Base-by-base conservation (phyloP, 2,113 vertebrate genomes). In the Cyprinodon variegatus region DNA sequence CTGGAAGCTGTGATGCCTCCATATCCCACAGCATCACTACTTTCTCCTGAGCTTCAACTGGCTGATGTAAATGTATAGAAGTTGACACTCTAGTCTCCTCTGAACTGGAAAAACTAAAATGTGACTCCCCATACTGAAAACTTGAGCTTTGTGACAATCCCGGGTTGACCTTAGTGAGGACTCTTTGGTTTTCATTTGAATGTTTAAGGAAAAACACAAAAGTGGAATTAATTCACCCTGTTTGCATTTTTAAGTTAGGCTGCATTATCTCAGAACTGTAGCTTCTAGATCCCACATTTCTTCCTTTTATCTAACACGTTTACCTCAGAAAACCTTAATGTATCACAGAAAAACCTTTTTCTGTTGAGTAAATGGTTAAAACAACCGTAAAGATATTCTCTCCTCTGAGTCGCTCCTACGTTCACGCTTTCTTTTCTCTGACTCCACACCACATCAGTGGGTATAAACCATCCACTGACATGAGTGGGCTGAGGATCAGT, bases 401-500 rank as follows among this genome's bases (percentile, higher is more conserved):
- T 57, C 41, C 39, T 22, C 10, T 17, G 50, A 63, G 10, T 40
- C 76, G 68, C 63, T 80, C 71, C 9, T 41, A 57, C 14, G n/a
- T 46, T 37, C 41, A 46, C 6, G 36, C 36, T 77, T 76, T 63
- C 60, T 65, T 53, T 14, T 66, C 14, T 70, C 38, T 65, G 20
- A 53, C 40, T 74, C 22, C 40, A 53, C 70, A 63, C 40, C 13
- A 60, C 73, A 57, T 68, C 61, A 75, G 57, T 65, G 62, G 70
- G 65, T 11, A 59, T 61, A 77, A 60, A 65, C 50, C 38, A 3
- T 43, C 69, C 50, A 36, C 65, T 64, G 40, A 38, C 15, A n/a
- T 45, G 46, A 69, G 72, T 68, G 79, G 70, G 66, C 71, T 46
- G 67, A 68, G 67, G 70, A 79, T 79, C 74, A 76, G 63, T 46